Base-by-base conservation (phyloP, 2,888 invertebrate species). In the Protophormia terraenovae region DNA sequence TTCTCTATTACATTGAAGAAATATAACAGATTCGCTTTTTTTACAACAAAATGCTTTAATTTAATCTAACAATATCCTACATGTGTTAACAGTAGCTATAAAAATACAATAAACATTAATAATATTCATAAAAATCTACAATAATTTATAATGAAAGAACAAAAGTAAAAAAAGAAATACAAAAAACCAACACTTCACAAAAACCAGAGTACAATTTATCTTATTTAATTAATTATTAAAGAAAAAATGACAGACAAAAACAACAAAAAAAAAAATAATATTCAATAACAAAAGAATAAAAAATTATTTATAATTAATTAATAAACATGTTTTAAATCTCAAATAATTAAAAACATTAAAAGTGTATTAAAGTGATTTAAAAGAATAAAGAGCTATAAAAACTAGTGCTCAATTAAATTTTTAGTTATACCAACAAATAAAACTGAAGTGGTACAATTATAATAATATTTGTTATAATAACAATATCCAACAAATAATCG, bases 131-230 rank as follows among this genome's bases (percentile, higher is more conserved):
- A 69, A 50, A 45, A 35, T 58, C 24, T 35, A 60, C 47, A 45
- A 32, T 77, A 77, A 67, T 78, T 60, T 50, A 69, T 35, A 16
- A 6, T 47, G 10, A 58, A 55, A 35, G 16, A 10, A 62, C 7
- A 53, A 27, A 24, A 12, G 14, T 3, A 10, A n/a, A n/a, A 45
- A 45, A 3, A 45, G 14, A 45, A 45, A 45, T 6, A 71, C 27
- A 60, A 53, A 64, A 12, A 29, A 73, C 7, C n/a, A 50, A 41
- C 27, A 19, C 12, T 58, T 47, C 6, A 67, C 47, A 32, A 45
- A 41, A 69, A 78, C 22, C 19, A 10, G n/a, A 69, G 32, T 35
- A 62, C 35, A 22, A 69, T 78, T 69, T 69, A 69, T 78, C 29
- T 60, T 41, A 16, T 41, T 78, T 29, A 38, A 69, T 50, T 60